Conservation (phyloP, 1,140 invertebrate genomes). For the Plutomurus gul region DNA sequence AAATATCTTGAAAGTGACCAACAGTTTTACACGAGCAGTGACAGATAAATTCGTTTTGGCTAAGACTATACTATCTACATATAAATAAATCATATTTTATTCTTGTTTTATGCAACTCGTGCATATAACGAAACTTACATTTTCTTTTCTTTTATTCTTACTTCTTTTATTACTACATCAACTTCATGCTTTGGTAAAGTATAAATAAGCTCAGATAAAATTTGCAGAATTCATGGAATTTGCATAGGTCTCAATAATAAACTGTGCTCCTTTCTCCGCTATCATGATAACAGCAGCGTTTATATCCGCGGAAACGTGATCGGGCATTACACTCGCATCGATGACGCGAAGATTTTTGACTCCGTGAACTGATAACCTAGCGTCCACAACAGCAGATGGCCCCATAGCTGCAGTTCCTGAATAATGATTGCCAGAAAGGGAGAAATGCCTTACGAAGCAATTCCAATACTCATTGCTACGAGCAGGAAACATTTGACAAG, state of each 20-base stretch:
- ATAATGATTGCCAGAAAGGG: slow-evolving; percentile 43
- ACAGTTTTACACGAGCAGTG: too few species aligned
- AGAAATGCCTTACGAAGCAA: slow-evolving; percentile 44
- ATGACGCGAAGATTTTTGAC: slow-evolving; percentile 56
- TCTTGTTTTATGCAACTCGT: too few species aligned
- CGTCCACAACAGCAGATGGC: slow-evolving; percentile 53
- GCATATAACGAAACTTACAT: too few species aligned
- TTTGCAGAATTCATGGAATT: too few species aligned
- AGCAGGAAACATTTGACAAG: slow-evolving; percentile 35
- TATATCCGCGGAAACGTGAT: slow-evolving; percentile 46
- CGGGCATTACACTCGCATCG: slow-evolving; percentile 58
- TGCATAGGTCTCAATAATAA: slow-evolving; percentile 45
- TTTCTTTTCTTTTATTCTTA: too few species aligned
- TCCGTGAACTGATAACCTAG: slow-evolving; percentile 38
- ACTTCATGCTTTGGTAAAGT: too few species aligned
- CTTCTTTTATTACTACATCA: too few species aligned
- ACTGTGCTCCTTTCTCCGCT: slow-evolving; percentile 36
- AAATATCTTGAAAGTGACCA: too few species aligned
- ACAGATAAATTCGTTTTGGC: too few species aligned
- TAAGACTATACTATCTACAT: too few species aligned
- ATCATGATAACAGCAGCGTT: slow-evolving; percentile 54
- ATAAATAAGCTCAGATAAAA: too few species aligned
- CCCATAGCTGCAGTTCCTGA: slow-evolving; percentile 52
- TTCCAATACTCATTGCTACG: slow-evolving; percentile 45
- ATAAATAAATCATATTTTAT: too few species aligned